These are phyloP conservation scores for Xanthorhoe spadicearia DNA, from an alignment of 2,888 invertebrate genomes.

Conservation along the genomic window DNA sequence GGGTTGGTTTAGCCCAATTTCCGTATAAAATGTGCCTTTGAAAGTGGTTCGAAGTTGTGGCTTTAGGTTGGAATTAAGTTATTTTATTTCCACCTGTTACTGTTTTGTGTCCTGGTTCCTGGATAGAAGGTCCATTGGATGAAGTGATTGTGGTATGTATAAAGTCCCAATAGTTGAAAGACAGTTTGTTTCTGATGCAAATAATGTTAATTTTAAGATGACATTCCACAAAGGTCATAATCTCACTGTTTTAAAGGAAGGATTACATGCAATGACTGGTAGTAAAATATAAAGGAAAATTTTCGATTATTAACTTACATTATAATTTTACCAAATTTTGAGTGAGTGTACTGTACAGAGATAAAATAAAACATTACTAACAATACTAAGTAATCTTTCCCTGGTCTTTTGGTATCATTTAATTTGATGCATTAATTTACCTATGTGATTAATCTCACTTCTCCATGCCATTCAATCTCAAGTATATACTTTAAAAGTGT, in stretches of 20 bases:
- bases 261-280: background rate
- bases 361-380: background rate
- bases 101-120: constrained; percentile 52
- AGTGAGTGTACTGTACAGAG: background rate
- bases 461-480: too few species aligned
- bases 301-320: background rate
- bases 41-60: constrained; percentile 60
- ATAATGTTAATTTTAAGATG: constrained; percentile 40
- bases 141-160: constrained; percentile 79
- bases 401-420: background rate
- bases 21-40: constrained; percentile 57
- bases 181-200: constrained; percentile 32
- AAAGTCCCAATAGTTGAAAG: background rate
- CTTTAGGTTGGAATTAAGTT: constrained; percentile 65
- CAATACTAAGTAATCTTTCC: background rate
- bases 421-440: background rate
- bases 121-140: constrained; percentile 61
- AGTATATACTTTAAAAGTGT: too few species aligned
- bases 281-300: background rate
- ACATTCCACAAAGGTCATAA: constrained; percentile 58
- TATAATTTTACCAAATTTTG: background rate
- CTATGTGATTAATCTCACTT: too few species aligned
- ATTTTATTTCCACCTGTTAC: constrained; percentile 62
- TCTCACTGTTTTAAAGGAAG: constrained; percentile 15
- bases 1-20: constrained; percentile 44